Conservation (phyloP, 2,113 vertebrate species). For the Gambusia holbrooki region DNA sequence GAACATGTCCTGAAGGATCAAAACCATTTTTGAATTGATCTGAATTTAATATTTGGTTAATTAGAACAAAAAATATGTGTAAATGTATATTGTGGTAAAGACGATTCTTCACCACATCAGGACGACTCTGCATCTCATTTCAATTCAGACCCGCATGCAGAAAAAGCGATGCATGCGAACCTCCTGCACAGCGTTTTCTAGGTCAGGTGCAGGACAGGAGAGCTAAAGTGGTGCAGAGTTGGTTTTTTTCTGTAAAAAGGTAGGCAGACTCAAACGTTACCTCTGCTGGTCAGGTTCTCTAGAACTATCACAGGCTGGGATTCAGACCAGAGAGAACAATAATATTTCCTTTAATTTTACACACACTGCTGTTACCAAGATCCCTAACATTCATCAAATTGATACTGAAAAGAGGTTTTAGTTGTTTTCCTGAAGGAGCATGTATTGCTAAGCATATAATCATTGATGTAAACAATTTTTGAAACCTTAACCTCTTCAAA, state of each 20-base stretch:
- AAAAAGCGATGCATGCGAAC: background rate
- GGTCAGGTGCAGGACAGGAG: slow-evolving; percentile 2
- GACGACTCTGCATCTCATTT: background rate
- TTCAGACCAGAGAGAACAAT: background rate
- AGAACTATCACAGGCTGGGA: background rate
- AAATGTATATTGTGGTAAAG: background rate
- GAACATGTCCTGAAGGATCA: background rate
- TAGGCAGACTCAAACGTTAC: background rate
- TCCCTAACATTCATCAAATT: background rate
- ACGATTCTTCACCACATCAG: background rate
- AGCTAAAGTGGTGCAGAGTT: background rate
- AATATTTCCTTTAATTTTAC: background rate
- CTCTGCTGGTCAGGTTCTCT: background rate
- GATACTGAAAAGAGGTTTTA: background rate
- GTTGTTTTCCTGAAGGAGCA: background rate
- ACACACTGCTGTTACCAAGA: background rate
- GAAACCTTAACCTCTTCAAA: background rate
- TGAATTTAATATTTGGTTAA: background rate
- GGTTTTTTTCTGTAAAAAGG: background rate
- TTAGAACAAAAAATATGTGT: background rate
- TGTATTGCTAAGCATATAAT: too few relatives aligned
- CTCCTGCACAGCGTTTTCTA: slow-evolving; percentile 2
- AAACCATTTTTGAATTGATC: background rate
- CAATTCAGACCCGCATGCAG: background rate
- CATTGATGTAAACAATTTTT: too few relatives aligned